phyloP scores from a whole-genome alignment of 1,140 invertebrate genomes.

The Lethrus apterus region DNA sequence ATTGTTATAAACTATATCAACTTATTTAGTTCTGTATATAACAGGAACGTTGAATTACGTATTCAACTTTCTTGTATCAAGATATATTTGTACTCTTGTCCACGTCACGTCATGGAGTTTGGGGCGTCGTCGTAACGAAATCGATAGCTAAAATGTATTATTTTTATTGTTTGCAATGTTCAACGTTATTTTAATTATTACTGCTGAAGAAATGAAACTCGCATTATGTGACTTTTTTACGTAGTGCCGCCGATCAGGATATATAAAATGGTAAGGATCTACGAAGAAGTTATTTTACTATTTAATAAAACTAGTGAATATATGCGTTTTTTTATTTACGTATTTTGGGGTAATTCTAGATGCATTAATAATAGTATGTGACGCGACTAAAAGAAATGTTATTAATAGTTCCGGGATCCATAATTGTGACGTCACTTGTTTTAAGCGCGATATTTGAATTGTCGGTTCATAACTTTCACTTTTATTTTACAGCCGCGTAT shows the following conservation, averaged over 20 bases:
- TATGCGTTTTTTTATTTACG: too few species aligned
- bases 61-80: slow-evolving; percentile 12
- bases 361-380: too few species aligned
- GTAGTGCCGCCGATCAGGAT: neutral
- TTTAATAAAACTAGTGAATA: too few species aligned
- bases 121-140: slow-evolving; percentile 8
- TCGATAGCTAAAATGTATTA: slow-evolving; percentile 6
- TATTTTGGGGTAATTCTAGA: too few species aligned
- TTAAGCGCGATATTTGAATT: slow-evolving; percentile 4
- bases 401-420: too few species aligned
- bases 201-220: slow-evolving; percentile 1
- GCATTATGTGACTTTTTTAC: slow-evolving; percentile 8
- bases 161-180: too few species aligned
- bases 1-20: slow-evolving; percentile 5
- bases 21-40: slow-evolving; percentile 10
- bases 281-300: slow-evolving; percentile 6
- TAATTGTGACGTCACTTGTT: slow-evolving; percentile 4
- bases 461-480: slow-evolving; percentile 2
- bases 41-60: slow-evolving; percentile 10
- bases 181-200: slow-evolving; percentile 5
- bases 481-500: slow-evolving; percentile 73
- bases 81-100: neutral
- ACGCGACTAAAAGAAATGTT: too few species aligned
- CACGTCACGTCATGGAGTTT: slow-evolving; percentile 15
- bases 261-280: slow-evolving; percentile 19